phyloP scores from a whole-genome alignment of 1,140 invertebrate species.

The Brachionus plicatilis region DNA sequence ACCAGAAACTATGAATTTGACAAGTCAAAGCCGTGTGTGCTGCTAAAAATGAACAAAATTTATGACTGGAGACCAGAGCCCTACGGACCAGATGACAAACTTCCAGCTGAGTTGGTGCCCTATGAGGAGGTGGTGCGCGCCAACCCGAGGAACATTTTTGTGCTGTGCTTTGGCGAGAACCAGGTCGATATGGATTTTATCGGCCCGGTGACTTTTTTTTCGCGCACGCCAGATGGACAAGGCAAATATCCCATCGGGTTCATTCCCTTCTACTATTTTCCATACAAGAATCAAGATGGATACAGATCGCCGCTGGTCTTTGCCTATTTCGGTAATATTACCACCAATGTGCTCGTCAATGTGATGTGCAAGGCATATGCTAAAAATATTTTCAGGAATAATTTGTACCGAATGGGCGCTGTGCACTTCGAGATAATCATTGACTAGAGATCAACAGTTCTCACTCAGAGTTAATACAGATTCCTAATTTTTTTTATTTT shows the following conservation, averaged over 20 bases:
- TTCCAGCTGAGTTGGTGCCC: not conserved
- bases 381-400: conserved; percentile 7
- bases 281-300: conserved; percentile 43
- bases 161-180: conserved; percentile 42
- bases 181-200: conserved; percentile 43
- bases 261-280: conserved; percentile 43
- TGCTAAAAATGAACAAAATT: conserved; percentile 52
- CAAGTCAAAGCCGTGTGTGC: conserved; percentile 49
- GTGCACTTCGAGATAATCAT: conserved; percentile 40
- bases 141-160: conserved; percentile 39
- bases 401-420: conserved; percentile 33
- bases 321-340: conserved; percentile 42
- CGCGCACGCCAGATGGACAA: conserved; percentile 28
- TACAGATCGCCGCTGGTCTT: conserved; percentile 43
- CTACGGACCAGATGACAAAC: conserved; percentile 9
- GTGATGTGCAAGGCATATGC: conserved; percentile 35
- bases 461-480: not conserved
- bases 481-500: not conserved
- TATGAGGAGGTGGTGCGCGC: conserved; percentile 12
- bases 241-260: conserved; percentile 33
- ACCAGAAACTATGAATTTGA: conserved; percentile 51
- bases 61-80: conserved; percentile 41
- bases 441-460: not conserved
- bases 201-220: conserved; percentile 41
- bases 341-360: conserved; percentile 39